These are phyloP conservation scores for Fukomys damarensis DNA, from an alignment of 2,113 vertebrate species.

Conservation along the genomic window DNA sequence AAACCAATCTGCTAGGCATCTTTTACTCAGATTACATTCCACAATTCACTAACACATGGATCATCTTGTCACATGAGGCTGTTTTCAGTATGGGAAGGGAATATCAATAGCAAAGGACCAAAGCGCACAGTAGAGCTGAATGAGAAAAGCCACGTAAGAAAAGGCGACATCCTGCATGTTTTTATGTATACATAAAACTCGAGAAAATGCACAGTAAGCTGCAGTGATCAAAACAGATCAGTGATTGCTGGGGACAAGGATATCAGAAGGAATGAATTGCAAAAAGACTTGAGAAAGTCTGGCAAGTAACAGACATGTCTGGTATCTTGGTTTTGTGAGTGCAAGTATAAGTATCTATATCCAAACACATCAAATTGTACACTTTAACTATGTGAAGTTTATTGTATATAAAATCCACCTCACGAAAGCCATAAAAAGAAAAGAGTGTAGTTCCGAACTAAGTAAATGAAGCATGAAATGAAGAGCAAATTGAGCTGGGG, in stretches of 20 bases:
- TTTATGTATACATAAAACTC: background rate
- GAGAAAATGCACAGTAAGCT: background rate
- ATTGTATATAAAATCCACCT: conserved; percentile 40
- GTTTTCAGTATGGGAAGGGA: background rate
- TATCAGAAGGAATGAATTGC: background rate
- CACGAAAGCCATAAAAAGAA: conserved; percentile 42
- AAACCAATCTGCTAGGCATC: background rate
- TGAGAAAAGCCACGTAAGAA: background rate
- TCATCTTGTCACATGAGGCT: background rate
- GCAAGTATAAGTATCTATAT: background rate
- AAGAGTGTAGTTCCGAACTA: background rate
- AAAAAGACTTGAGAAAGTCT: background rate
- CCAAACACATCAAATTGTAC: background rate
- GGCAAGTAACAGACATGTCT: background rate
- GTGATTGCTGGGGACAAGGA: background rate
- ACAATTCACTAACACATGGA: background rate
- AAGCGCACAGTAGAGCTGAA: background rate
- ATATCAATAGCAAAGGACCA: background rate
- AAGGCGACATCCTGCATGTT: background rate
- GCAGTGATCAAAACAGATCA: background rate
- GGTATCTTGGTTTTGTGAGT: background rate
- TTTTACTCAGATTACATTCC: background rate
- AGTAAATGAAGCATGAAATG: conserved; percentile 62
- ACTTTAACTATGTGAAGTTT: conserved; percentile 45
- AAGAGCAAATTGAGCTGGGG: conserved; percentile 37